Evolutionary conservation across 2,797 vertebrate genomes (phyloP).

Genomic region (Oryzias dopingdopingensis): DNA sequence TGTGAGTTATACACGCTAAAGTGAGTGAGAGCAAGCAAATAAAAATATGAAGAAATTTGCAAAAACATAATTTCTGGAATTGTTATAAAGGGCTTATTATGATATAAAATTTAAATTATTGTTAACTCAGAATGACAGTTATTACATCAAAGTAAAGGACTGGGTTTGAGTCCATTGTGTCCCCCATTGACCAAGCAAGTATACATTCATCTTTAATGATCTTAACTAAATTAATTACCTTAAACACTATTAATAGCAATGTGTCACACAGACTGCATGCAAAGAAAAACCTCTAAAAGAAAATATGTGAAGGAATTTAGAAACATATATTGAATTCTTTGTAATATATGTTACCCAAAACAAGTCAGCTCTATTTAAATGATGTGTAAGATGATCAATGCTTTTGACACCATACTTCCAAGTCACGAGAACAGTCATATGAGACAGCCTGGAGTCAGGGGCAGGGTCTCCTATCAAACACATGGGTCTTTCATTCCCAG

Average conservation of each 20-base stretch:
- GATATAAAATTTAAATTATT: no score
- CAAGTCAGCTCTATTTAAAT: neutral
- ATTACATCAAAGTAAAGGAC: no score
- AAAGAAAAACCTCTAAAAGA: no score
- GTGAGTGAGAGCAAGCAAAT: neutral
- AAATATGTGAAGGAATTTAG: no score
- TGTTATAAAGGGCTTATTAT: neutral
- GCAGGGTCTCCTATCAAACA: conserved; percentile 3
- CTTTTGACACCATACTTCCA: conserved; percentile 1
- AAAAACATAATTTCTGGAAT: neutral
- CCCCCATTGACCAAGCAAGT: no score
- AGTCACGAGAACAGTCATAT: conserved; percentile 32
- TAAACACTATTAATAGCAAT: no score
- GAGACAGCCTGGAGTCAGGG: conserved; percentile 29
- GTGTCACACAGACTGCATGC: no score
- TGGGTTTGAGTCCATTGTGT: no score
- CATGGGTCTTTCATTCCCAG: neutral
- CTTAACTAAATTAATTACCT: no score
- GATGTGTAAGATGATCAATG: neutral
- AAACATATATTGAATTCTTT: no score
- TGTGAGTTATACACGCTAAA: neutral
- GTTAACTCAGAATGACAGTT: no score
- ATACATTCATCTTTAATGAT: no score
- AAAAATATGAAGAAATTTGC: neutral
- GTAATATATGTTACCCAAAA: neutral